Conservation (phyloP, 1,140 invertebrate genomes). For the Drosophila yakuba region DNA sequence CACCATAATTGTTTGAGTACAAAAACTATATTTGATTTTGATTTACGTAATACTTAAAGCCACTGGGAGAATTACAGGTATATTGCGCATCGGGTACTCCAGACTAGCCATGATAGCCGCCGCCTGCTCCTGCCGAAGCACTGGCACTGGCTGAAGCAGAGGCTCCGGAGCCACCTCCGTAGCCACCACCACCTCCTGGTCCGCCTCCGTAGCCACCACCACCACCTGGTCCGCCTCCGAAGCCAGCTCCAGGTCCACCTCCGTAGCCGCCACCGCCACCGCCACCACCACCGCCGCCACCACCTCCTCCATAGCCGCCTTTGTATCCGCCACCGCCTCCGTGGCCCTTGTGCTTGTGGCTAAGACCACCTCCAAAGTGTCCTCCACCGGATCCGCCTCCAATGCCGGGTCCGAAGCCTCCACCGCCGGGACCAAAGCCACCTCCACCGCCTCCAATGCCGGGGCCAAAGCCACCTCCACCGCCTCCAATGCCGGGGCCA, state of each 20-base stretch:
- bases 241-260: slow-evolving; percentile 16
- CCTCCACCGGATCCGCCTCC: slow-evolving; percentile 19
- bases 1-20: background rate
- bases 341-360: slow-evolving; percentile 2
- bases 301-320: background rate
- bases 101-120: slow-evolving; percentile 51
- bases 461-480: slow-evolving; percentile 5
- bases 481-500: slow-evolving; percentile 1
- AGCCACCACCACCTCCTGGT: slow-evolving; percentile 25
- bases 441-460: background rate
- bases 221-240: slow-evolving; percentile 22
- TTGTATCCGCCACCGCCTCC: background rate
- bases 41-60: slow-evolving; percentile 49
- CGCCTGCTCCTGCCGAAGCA: slow-evolving; percentile 11
- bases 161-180: slow-evolving; percentile 26
- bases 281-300: background rate
- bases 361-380: slow-evolving; percentile 10
- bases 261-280: slow-evolving; percentile 35
- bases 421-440: background rate
- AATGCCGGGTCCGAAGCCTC: background rate
- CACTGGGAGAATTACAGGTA: slow-evolving; percentile 21
- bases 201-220: slow-evolving; percentile 23
- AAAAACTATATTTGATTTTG: slow-evolving; percentile 40
- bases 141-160: slow-evolving; percentile 27
- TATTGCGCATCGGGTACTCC: background rate